phyloP scores from a whole-genome alignment of 1,140 invertebrate genomes.

The Euwallacea similis region DNA sequence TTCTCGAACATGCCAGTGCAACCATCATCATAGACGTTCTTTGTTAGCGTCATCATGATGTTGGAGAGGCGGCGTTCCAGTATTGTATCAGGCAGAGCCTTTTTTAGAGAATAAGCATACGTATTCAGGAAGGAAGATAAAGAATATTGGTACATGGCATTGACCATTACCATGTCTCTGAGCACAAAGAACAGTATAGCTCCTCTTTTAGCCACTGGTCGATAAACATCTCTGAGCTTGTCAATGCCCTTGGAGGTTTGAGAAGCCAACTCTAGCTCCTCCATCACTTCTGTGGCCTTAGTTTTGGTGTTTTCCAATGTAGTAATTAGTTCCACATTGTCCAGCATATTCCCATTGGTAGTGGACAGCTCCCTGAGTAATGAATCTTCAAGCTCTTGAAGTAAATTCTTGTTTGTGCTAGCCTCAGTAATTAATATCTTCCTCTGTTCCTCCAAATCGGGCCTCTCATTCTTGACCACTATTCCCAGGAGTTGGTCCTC shows the following conservation, averaged over 20 bases:
- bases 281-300: constrained; percentile 73
- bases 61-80: constrained; percentile 72
- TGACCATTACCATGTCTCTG: constrained; percentile 81
- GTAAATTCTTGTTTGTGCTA: constrained; percentile 78
- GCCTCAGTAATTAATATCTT: constrained; percentile 83
- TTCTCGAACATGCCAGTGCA: constrained; percentile 90
- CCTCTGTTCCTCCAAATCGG: constrained; percentile 84
- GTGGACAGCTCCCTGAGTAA: constrained; percentile 78
- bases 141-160: constrained; percentile 91
- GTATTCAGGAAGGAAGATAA: constrained; percentile 77
- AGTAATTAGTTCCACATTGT: constrained; percentile 81
- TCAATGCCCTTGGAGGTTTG: constrained; percentile 79
- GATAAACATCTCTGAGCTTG: constrained; percentile 76
- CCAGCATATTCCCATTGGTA: constrained; percentile 86
- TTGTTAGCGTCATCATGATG: constrained; percentile 81
- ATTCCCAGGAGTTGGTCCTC: constrained; percentile 88
- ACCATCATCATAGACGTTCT: constrained; percentile 86
- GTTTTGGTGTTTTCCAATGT: constrained; percentile 88
- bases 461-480: constrained; percentile 78
- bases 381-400: constrained; percentile 81
- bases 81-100: constrained; percentile 74
- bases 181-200: constrained; percentile 89
- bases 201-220: constrained; percentile 77
- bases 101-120: constrained; percentile 76
- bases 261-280: constrained; percentile 71